These are phyloP conservation scores for Phymanthus crucifer DNA, from an alignment of 92 coral and sea anemone species.

Conservation along the genomic window DNA sequence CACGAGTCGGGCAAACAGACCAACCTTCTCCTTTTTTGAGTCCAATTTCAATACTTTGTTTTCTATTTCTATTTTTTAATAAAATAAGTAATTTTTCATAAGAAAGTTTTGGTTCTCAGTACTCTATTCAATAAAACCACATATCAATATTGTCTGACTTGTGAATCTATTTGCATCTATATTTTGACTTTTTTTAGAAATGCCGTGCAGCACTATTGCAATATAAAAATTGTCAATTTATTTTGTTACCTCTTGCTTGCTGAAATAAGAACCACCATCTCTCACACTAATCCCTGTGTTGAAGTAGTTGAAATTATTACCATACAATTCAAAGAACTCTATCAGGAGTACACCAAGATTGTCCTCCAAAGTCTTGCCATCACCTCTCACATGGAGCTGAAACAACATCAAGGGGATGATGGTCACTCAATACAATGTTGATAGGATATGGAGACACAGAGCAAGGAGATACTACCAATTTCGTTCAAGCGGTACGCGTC, in stretches of 20 bases:
- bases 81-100: too few relatives aligned
- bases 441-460: too few relatives aligned
- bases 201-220: background rate
- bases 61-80: too few relatives aligned
- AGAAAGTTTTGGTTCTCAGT: too few relatives aligned
- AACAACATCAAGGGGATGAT: constrained; percentile 1
- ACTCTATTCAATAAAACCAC: too few relatives aligned
- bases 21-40: background rate
- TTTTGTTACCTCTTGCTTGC: constrained; percentile 78
- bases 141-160: too few relatives aligned
- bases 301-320: constrained; percentile 77
- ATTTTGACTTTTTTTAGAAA: too few relatives aligned
- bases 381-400: constrained; percentile 68
- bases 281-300: constrained; percentile 84
- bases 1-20: background rate
- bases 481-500: too few relatives aligned
- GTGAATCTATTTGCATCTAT: too few relatives aligned
- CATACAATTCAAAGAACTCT: constrained; percentile 97
- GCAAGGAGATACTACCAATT: too few relatives aligned
- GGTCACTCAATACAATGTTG: too few relatives aligned
- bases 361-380: constrained; percentile 42
- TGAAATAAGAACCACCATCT: constrained; percentile 88
- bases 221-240: background rate
- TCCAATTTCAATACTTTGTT: too few relatives aligned
- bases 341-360: constrained; percentile 92